phyloP scores from a whole-genome alignment of 2,797 vertebrate species.

The Craterocephalus amniculus region DNA sequence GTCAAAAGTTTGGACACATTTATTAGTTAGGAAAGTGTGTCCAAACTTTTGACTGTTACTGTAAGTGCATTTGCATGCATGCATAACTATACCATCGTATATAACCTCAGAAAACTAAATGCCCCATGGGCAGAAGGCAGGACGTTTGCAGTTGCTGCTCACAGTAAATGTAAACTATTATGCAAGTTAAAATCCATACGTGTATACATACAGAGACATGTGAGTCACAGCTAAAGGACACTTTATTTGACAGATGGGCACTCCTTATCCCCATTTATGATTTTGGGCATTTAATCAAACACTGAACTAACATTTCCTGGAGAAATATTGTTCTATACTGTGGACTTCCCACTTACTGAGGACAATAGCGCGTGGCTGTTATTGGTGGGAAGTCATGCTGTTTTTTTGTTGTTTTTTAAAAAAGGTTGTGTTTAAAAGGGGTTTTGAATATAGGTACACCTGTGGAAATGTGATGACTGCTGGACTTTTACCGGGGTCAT shows the following conservation, averaged over 20 bases:
- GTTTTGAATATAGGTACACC: background rate
- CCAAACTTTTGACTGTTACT: background rate
- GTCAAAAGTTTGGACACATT: too few relatives aligned
- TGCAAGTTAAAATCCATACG: background rate
- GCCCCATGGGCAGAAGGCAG: background rate
- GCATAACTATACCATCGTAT: background rate
- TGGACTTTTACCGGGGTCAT: background rate
- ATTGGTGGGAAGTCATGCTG: background rate
- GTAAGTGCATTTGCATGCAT: background rate
- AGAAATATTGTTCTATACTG: background rate
- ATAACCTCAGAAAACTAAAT: background rate
- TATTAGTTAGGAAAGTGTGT: too few relatives aligned
- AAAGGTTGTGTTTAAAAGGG: background rate
- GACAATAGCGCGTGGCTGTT: background rate
- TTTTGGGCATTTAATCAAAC: background rate
- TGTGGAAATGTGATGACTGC: background rate
- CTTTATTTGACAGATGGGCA: background rate
- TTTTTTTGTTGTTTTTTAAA: background rate
- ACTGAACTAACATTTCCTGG: background rate
- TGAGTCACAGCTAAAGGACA: background rate
- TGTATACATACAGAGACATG: background rate
- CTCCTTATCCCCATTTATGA: background rate
- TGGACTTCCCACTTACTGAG: background rate
- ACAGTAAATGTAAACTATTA: background rate
- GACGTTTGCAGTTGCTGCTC: background rate